These are phyloP conservation scores for Trachymyrmex cornetzi DNA, from an alignment of 1,140 invertebrate genomes.

Conservation along the genomic window DNA sequence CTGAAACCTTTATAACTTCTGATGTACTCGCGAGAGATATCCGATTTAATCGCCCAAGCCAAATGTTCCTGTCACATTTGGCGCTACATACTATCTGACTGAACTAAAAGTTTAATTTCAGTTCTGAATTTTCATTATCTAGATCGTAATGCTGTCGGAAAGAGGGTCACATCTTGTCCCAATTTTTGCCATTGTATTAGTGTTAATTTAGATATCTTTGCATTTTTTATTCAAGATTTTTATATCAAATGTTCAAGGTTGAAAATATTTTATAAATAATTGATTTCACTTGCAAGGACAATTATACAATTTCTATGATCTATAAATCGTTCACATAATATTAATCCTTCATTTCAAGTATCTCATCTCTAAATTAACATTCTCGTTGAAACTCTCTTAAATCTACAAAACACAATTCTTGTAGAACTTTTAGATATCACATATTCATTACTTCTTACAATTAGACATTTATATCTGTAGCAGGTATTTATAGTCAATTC, in stretches of 20 bases:
- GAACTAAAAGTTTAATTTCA: slow-evolving; percentile 15
- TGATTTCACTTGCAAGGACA: background rate
- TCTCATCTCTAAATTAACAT: background rate
- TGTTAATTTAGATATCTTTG: background rate
- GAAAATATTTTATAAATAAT: background rate
- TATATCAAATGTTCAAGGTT: background rate
- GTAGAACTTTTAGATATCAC: background rate
- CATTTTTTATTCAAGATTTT: background rate
- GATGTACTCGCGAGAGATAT: background rate
- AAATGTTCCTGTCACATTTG: background rate
- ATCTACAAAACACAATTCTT: background rate
- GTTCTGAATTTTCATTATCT: background rate
- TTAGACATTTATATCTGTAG: background rate
- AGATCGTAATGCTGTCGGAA: background rate
- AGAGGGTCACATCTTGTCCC: background rate
- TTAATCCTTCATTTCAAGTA: background rate
- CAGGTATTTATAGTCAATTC: too few relatives aligned
- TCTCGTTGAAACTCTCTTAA: background rate
- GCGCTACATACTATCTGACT: background rate
- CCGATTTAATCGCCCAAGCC: background rate
- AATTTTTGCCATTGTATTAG: background rate
- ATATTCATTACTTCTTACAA: background rate
- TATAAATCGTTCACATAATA: background rate
- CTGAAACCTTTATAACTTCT: background rate
- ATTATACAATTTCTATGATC: background rate